Evolutionary conservation across 2,797 vertebrate species (phyloP).

Genomic region (Xyrichtys novacula): DNA sequence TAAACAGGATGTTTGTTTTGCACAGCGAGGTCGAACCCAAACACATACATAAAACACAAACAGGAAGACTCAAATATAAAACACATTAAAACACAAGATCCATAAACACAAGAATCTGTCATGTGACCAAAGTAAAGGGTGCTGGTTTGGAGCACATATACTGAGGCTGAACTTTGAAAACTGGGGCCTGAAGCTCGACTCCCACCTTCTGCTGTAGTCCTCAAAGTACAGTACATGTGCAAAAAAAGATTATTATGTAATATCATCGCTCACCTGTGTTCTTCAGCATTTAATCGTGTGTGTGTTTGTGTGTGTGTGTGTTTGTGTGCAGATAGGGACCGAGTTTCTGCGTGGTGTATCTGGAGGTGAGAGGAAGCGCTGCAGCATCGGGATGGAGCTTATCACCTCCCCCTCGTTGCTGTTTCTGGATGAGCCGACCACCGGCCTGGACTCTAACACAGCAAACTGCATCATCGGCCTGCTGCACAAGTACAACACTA

Average conservation of each 20-base stretch:
- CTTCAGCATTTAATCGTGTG: background rate
- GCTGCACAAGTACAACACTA: conserved; percentile 66
- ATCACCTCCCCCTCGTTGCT: conserved; percentile 83
- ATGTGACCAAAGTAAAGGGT: too few species aligned
- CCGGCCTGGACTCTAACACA: conserved; percentile 85
- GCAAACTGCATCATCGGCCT: conserved; percentile 80
- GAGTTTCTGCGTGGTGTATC: conserved; percentile 86
- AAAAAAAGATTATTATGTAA: background rate
- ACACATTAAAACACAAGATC: too few species aligned
- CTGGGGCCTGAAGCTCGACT: too few species aligned
- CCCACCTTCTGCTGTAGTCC: too few species aligned
- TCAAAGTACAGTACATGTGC: background rate
- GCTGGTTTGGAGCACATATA: too few species aligned
- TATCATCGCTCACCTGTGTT: too few species aligned
- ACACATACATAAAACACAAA: too few species aligned
- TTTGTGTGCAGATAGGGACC: conserved; percentile 82
- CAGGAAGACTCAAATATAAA: too few species aligned
- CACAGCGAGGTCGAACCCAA: too few species aligned
- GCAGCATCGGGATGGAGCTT: conserved; percentile 87
- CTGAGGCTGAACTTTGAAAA: too few species aligned
- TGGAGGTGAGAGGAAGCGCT: conserved; percentile 86
- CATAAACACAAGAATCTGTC: too few species aligned
- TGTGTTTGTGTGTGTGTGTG: background rate
- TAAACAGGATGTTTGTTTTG: too few species aligned
- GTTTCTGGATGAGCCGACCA: conserved; percentile 87